These are phyloP conservation scores for Gymnothorax javanicus DNA, from an alignment of 2,797 vertebrate species.

Conservation along the genomic window DNA sequence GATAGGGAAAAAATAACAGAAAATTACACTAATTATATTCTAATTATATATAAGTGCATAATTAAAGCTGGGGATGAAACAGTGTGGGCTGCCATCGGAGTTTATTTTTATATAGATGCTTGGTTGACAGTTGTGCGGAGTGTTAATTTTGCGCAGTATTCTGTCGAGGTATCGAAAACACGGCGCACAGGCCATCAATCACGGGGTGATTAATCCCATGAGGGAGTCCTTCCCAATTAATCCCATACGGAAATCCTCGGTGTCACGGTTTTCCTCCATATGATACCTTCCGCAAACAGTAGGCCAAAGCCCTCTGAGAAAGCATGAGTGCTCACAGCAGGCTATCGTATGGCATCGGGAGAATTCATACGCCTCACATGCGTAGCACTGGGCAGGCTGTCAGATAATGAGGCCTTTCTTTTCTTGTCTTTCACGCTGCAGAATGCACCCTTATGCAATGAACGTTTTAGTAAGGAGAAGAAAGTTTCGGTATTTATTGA, in stretches of 20 bases:
- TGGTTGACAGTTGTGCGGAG: constrained; percentile 34
- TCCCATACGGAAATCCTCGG: neutral
- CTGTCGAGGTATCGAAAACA: constrained; percentile 17
- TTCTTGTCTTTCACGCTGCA: neutral
- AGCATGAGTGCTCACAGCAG: neutral
- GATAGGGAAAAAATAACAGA: constrained; percentile 45
- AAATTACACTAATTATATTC: constrained; percentile 8
- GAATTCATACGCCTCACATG: neutral
- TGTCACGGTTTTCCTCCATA: neutral
- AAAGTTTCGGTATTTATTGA: no score
- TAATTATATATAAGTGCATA: constrained; percentile 11
- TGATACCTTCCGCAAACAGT: neutral
- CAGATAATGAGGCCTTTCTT: neutral
- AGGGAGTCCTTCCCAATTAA: constrained; percentile 1
- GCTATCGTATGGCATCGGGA: neutral
- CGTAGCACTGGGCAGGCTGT: neutral
- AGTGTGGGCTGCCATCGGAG: constrained; percentile 29
- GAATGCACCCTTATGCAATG: neutral
- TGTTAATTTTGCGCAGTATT: constrained; percentile 38
- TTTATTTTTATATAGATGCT: constrained; percentile 36
- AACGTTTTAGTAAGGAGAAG: neutral
- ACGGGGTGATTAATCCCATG: constrained; percentile 14
- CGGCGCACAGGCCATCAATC: constrained; percentile 26
- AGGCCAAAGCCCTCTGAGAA: neutral
- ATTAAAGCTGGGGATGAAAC: constrained; percentile 29